Percentiles rank a stretch among this genome's conserved stretches.
Evolutionary conservation across 2,888 invertebrate species (phyloP).

Genomic region (Coenonympha glycerion): DNA sequence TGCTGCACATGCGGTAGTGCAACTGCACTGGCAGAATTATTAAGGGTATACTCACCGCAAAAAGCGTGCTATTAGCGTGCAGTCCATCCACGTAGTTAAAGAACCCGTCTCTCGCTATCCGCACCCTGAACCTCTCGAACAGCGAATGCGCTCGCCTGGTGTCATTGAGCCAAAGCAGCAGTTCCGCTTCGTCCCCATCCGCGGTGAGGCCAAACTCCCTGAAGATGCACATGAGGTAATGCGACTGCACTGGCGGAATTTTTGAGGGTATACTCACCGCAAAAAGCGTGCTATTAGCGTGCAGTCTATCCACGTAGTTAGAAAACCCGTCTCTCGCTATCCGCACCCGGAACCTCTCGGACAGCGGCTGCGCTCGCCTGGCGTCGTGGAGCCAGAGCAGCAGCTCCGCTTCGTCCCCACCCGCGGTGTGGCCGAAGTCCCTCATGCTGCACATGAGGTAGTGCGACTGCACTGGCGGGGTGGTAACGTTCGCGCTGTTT

Average conservation of each 20-base stretch:
- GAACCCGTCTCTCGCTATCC: conserved; percentile 92
- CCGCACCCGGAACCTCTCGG: conserved; percentile 91
- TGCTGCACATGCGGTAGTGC: conserved; percentile 86
- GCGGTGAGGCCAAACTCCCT: conserved; percentile 91
- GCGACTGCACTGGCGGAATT: conserved; percentile 55
- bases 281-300: conserved; percentile 92
- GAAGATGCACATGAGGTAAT: conserved; percentile 88
- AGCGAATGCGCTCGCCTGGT: conserved; percentile 84
- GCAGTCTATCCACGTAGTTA: conserved; percentile 89
- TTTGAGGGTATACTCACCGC: too few species aligned
- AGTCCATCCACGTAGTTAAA: conserved; percentile 91
- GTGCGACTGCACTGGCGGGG: conserved; percentile 31
- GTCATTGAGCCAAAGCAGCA: conserved; percentile 91
- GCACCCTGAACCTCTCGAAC: conserved; percentile 92
- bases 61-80: conserved; percentile 91
- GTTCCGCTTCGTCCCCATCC: conserved; percentile 92
- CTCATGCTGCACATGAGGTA: conserved; percentile 89
- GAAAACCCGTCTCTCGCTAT: conserved; percentile 94
- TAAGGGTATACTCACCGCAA: conserved; percentile 82
- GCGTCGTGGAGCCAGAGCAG: conserved; percentile 91
- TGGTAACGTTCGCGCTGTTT: conserved; percentile 37
- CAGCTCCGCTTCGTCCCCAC: conserved; percentile 92
- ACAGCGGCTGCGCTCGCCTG: conserved; percentile 84
- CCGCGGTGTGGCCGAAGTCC: conserved; percentile 90
- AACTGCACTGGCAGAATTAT: neutral